A percentile compares a stretch with the other conserved stretches of the same genome.
phyloP scores from a whole-genome alignment of 2,888 invertebrate genomes.

The Spodoptera littoralis region DNA sequence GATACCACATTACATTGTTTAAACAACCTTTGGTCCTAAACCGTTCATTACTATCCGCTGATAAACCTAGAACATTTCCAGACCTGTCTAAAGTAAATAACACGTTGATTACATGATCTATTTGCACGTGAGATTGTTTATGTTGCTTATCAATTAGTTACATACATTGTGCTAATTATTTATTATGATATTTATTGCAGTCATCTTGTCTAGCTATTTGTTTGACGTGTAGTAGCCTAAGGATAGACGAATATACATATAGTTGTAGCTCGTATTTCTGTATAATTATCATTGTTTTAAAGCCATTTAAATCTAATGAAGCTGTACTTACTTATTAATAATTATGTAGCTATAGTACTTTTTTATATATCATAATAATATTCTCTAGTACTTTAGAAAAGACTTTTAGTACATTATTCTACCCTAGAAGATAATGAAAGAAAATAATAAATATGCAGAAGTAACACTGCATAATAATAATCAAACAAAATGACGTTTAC shows the following conservation, averaged over 20 bases:
- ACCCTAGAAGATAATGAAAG: no score
- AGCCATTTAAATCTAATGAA: no score
- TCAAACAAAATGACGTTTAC: conserved; percentile 21
- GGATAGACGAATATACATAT: no score
- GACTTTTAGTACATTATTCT: no score
- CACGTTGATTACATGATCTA: conserved; percentile 8
- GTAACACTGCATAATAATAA: conserved; percentile 15
- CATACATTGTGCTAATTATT: conserved; percentile 10
- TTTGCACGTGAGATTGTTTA: conserved; percentile 26
- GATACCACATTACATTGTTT: not conserved
- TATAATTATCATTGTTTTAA: no score
- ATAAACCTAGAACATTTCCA: conserved; percentile 17
- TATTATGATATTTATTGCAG: conserved; percentile 5
- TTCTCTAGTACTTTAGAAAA: no score
- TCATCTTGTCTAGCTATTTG: conserved; percentile 10
- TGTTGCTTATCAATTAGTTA: conserved; percentile 19
- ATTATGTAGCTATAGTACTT: no score
- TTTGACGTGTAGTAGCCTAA: no score
- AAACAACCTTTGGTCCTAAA: conserved; percentile 30
- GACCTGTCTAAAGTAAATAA: conserved; percentile 24
- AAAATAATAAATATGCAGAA: no score
- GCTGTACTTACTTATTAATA: no score
- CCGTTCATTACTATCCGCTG: conserved; percentile 16
- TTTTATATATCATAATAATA: no score
- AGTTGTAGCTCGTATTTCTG: no score